Conservation (phyloP, 1,140 invertebrate genomes). For the Brachionus plicatilis region DNA sequence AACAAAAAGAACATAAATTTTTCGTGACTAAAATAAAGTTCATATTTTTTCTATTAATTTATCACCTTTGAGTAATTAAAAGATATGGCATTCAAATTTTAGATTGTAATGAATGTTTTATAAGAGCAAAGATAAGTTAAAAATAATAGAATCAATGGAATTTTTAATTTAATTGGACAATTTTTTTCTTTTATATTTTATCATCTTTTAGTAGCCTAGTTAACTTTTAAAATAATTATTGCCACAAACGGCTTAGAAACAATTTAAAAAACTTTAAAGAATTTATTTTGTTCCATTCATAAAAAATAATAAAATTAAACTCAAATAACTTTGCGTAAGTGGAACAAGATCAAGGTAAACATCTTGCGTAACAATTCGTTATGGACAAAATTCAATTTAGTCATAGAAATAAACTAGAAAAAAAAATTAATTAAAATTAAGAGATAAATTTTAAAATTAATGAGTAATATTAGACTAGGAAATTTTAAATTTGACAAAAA, state of each 20-base stretch:
- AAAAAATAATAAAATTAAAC: neutral
- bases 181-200: too few relatives aligned
- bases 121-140: neutral
- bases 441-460: neutral
- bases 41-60: neutral
- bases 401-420: neutral
- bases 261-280: neutral
- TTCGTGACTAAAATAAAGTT: neutral
- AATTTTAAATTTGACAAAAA: neutral
- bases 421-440: neutral
- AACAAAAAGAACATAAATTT: neutral
- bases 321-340: neutral
- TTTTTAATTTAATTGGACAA: too few relatives aligned
- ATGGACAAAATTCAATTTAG: neutral
- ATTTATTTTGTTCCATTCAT: neutral
- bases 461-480: neutral
- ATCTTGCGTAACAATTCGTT: neutral
- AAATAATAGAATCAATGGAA: too few relatives aligned
- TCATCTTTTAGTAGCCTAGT: too few relatives aligned
- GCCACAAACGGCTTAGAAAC: neutral
- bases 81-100: neutral
- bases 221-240: too few relatives aligned
- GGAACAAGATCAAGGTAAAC: neutral
- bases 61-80: neutral
- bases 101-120: neutral